A percentile compares a stretch with the other conserved stretches of the same genome.
Evolutionary conservation across 2,888 invertebrate genomes (phyloP).

Genomic region (Griposia aprilina): DNA sequence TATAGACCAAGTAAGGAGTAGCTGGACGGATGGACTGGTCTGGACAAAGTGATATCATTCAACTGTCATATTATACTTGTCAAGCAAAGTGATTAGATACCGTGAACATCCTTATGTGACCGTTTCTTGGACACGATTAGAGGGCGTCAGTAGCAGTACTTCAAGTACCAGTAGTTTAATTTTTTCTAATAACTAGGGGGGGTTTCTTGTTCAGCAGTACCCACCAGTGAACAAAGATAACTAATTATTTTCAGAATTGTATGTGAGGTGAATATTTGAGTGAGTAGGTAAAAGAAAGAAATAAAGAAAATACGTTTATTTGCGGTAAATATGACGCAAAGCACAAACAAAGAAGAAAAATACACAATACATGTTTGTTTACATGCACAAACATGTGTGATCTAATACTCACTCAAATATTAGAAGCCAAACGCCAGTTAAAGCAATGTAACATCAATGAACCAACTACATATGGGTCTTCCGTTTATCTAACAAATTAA

Average conservation of each 20-base stretch:
- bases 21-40: neutral
- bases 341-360: too few relatives aligned
- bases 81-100: neutral
- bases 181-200: neutral
- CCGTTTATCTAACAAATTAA: slow-evolving; percentile 1
- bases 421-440: neutral
- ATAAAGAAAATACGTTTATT: too few relatives aligned
- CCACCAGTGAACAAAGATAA: too few relatives aligned
- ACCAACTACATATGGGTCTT: neutral
- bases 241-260: neutral
- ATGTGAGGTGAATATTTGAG: neutral
- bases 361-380: neutral
- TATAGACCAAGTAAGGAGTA: slow-evolving; percentile 23
- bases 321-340: too few relatives aligned
- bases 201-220: neutral
- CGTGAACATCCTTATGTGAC: neutral
- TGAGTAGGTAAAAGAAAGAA: too few relatives aligned
- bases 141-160: neutral
- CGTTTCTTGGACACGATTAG: neutral
- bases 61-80: slow-evolving; percentile 13
- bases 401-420: neutral
- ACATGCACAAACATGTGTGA: neutral
- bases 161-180: too few relatives aligned
- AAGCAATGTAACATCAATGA: neutral
- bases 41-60: neutral